Evolutionary conservation across 1,140 invertebrate species (phyloP).

Genomic region (Drosophila pallidifrons): DNA sequence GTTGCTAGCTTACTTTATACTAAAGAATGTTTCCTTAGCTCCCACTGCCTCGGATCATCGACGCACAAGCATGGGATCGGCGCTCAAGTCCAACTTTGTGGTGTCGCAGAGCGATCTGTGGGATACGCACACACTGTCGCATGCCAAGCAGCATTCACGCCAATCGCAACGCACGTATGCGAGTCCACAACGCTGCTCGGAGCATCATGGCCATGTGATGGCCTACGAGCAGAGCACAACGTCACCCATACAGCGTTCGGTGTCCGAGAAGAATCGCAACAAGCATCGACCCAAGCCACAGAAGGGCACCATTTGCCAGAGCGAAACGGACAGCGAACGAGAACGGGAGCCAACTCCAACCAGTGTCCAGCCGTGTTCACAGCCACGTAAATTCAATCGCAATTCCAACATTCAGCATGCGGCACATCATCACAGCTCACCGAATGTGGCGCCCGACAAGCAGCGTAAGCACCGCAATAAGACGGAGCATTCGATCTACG

Average conservation of each 20-base stretch:
- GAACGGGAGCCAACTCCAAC: conserved; percentile 83
- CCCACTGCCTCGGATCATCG: conserved; percentile 77
- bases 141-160: conserved; percentile 86
- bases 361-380: conserved; percentile 60
- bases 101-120: conserved; percentile 88
- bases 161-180: conserved; percentile 83
- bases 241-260: conserved; percentile 87
- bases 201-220: conserved; percentile 80
- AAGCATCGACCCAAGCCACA: conserved; percentile 85
- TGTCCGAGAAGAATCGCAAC: conserved; percentile 87
- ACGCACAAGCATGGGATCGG: conserved; percentile 80
- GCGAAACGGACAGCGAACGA: conserved; percentile 85
- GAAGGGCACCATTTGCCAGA: conserved; percentile 86
- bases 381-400: conserved; percentile 73
- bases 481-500: conserved; percentile 87
- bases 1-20: too few species aligned
- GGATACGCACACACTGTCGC: conserved; percentile 88
- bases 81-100: conserved; percentile 87
- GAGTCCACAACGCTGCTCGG: conserved; percentile 80
- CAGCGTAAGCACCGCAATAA: conserved; percentile 79
- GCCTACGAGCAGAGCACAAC: conserved; percentile 77
- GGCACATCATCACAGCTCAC: conserved; percentile 84
- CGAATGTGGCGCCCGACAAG: conserved; percentile 83
- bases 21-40: conserved; percentile 40
- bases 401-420: conserved; percentile 80